Evolutionary conservation across 2,797 vertebrate genomes (phyloP).

Genomic region (Gastrophryne carolinensis): DNA sequence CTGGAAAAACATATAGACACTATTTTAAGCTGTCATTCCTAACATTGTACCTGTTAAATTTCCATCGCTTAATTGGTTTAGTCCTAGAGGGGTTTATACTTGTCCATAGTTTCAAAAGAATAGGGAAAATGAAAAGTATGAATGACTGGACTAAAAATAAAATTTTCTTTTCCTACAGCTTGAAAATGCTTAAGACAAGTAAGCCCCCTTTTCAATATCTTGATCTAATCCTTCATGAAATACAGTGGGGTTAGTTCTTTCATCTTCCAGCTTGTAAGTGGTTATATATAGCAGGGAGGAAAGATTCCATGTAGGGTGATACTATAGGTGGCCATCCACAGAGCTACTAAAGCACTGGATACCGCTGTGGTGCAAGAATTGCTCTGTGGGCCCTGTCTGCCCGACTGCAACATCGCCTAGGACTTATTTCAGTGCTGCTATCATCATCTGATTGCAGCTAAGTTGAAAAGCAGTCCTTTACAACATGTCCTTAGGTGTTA

Average conservation of each 20-base stretch:
- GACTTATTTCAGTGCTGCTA: no score
- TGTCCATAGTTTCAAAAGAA: neutral
- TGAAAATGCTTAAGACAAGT: neutral
- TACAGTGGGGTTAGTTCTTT: neutral
- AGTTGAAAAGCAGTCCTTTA: no score
- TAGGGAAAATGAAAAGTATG: neutral
- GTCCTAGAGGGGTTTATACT: neutral
- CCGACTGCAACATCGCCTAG: no score
- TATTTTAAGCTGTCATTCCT: neutral
- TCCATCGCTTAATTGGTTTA: neutral
- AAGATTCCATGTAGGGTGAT: no score
- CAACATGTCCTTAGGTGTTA: no score
- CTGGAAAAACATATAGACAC: neutral
- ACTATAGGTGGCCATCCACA: no score
- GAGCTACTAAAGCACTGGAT: no score
- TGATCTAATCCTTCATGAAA: neutral
- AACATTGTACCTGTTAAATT: constrained; percentile 5
- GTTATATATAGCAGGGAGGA: no score
- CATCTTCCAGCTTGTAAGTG: no score
- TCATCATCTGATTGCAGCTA: no score
- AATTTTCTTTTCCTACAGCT: neutral
- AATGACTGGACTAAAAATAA: neutral
- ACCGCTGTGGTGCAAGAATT: no score
- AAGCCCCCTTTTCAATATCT: neutral
- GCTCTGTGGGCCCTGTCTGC: no score